Evolutionary conservation across 2,888 invertebrate genomes (phyloP), one percentile per base, ranked within the genome.

Genomic region (Frankliniella intonsa): DNA sequence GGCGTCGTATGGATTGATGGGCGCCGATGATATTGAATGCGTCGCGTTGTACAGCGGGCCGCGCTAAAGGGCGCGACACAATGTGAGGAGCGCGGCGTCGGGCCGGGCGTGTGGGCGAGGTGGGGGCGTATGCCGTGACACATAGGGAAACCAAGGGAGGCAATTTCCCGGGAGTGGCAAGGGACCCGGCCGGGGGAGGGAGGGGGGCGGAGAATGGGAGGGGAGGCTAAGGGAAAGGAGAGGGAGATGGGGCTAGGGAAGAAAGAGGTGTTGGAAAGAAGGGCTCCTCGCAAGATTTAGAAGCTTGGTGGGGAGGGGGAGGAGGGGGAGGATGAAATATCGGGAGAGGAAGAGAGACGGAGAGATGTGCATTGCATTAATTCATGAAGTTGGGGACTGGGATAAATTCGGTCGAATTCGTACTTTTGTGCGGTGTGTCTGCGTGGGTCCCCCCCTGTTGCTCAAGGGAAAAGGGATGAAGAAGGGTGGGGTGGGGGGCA

Each of bases 281-380:
- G 62, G 7, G 62, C 17, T 17, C 19, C 62, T 62, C n/a, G 62
- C 19, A 62, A 62, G 62, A 62, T 62, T 62, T 62, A 62, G 62
- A 62, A 62, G 62, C 62, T 17, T 10, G 7, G 62, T 62, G 62
- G n/a, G 62, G 62, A 17, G 62, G 17, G 17, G 7, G 62, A 62
- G 11, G 19, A 14, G 62, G 62, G n/a, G 62, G 62, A 62, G 62
- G 62, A 62, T 62, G 62, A 62, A 62, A 62, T 62, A 62, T 62
- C 62, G 62, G 62, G 14, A 38, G 38, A n/a, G 62, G 62, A 62
- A 62, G 62, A n/a, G 62, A 62, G 38, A 38, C 38, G 38, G 38
- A 62, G 62, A 62, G 62, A 62, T 62, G 62, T 62, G 62, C 62
- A 62, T 62, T 62, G 62, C 62, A 62, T 62, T 62, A 62, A 62